Base-by-base conservation (phyloP, 2,888 invertebrate genomes). In the Bibio marci region DNA sequence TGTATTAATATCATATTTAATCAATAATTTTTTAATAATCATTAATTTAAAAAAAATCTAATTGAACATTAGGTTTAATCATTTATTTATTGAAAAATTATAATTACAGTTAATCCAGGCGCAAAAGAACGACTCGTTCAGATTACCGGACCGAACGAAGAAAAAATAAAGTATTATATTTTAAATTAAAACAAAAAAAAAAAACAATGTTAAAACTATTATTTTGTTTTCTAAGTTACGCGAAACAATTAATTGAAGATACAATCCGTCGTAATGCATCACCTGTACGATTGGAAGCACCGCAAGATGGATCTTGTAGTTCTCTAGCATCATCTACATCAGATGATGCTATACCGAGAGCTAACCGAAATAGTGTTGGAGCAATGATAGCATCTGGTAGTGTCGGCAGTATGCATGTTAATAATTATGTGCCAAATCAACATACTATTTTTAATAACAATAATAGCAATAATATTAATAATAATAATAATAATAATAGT, bases 211-310 rank as follows among this genome's bases (percentile, higher is more conserved):
- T n/a, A n/a, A n/a, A n/a, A n/a, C n/a, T n/a, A 18, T 27, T 19
- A 8, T 25, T 30, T 37, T 27, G 30, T 31, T 31, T 26, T 58
- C 59, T 14, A 51, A 88, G 88, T 54, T 80, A 85, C 59, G 92
- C 92, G 31, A 90, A 90, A 62, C 81, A 85, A 59, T 66, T 92
- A 58, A 92, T 94, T 56, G 91, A 90, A 58, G 91, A 92, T 57
- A 92, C 92, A 46, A 94, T 94, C 54, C 76, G 87, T 47, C 77
- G 91, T 55, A 94, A 94, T 67, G 88, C 90, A 49, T 92, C 91
- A 37, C 90, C 91, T 38, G 82, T 88, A 50, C 72, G 85, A 50
- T 64, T 73, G 49, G 71, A 79, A 46, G 68, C 71, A 42, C 63
- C 66, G 38, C 66, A 67, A 39, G 70, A 71, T 42, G 73, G 70